These are phyloP conservation scores for Eupithecia subfuscata DNA, from an alignment of 2,888 invertebrate species.

Conservation along the genomic window DNA sequence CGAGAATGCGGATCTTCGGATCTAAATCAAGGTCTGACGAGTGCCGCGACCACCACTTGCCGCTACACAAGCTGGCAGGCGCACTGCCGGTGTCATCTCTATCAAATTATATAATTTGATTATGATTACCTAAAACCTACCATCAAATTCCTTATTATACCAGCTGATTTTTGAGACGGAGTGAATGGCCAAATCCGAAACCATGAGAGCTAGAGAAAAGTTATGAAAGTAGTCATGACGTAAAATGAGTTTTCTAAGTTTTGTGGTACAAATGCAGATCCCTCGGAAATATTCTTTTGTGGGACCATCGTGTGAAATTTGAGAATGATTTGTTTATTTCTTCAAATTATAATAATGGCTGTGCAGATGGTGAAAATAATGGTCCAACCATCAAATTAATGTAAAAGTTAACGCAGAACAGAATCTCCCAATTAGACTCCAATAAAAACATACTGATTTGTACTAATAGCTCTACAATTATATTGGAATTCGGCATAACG, in stretches of 20 bases:
- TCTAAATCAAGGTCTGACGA: conserved; percentile 77
- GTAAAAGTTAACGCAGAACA: not conserved
- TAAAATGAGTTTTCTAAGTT: too few species aligned
- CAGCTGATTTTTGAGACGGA: too few species aligned
- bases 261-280: too few species aligned
- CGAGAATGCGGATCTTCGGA: conserved; percentile 81
- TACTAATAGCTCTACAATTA: conserved; percentile 58
- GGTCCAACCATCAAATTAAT: not conserved
- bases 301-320: not conserved
- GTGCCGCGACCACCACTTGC: conserved; percentile 38
- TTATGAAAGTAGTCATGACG: too few species aligned
- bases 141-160: not conserved
- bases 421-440: not conserved
- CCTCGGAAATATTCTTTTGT: not conserved
- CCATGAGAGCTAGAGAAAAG: too few species aligned
- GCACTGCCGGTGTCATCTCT: conserved; percentile 50
- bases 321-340: not conserved
- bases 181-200: too few species aligned
- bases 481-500: conserved; percentile 54
- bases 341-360: not conserved
- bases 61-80: conserved; percentile 38
- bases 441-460: conserved; percentile 40
- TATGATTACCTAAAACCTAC: not conserved
- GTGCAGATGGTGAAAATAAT: not conserved
- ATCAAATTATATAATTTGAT: not conserved